A percentile compares a stretch with the other conserved stretches of the same genome.
phyloP scores from a whole-genome alignment of 1,140 invertebrate genomes.

The Drosophila obscura region DNA sequence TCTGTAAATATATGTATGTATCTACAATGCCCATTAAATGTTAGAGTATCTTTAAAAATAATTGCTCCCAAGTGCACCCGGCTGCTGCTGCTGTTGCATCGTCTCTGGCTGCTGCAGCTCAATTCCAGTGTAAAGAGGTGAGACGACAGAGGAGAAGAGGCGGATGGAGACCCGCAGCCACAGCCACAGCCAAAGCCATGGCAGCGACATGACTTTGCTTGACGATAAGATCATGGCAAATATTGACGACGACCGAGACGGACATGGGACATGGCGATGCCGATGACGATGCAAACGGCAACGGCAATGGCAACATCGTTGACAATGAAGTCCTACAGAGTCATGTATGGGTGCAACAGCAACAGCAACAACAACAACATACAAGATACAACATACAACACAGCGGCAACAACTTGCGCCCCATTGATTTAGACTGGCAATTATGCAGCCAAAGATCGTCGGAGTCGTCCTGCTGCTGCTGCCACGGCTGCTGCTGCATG shows the following conservation, averaged over 20 bases:
- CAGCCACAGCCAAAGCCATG: constrained; percentile 41
- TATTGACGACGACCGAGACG: constrained; percentile 72
- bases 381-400: constrained; percentile 30
- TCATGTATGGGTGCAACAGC: constrained; percentile 58
- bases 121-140: constrained; percentile 15
- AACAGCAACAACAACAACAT: constrained; percentile 31
- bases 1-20: too few relatives aligned
- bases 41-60: constrained; percentile 74
- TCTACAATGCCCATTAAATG: not conserved
- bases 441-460: constrained; percentile 68
- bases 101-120: constrained; percentile 25
- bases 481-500: constrained; percentile 38
- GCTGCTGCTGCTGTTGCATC: constrained; percentile 25
- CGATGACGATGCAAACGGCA: constrained; percentile 30
- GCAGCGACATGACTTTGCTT: constrained; percentile 77
- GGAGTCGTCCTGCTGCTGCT: constrained; percentile 46
- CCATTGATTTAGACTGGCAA: constrained; percentile 79
- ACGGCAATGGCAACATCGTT: constrained; percentile 56
- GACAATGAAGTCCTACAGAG: constrained; percentile 72
- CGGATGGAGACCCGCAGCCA: not conserved
- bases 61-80: constrained; percentile 68
- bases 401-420: constrained; percentile 55
- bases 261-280: constrained; percentile 39
- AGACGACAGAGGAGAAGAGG: constrained; percentile 1
- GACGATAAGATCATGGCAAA: constrained; percentile 82